Evolutionary conservation across 2,888 invertebrate genomes (phyloP), one percentile per base, ranked within the genome.

Genomic region (Calliphora vomitoria): DNA sequence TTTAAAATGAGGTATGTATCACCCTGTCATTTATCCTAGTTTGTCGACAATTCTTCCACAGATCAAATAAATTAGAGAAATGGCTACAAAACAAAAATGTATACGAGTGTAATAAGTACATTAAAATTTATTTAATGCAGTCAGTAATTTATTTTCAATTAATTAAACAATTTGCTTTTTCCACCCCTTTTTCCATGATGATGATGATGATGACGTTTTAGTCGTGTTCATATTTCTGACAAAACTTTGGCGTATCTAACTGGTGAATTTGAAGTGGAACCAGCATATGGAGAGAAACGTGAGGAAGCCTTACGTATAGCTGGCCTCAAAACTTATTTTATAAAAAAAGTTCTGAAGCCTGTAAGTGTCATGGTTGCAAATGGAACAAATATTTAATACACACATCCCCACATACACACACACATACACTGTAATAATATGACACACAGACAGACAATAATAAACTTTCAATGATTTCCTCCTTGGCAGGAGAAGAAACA

Each of bases 181-280:
- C 2, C 8, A 20, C 38, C 4, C 25, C 2, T 55, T 60, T 80
- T 64, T 47, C 11, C 4, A 11, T 72, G n/a, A n/a, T 62, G 31
- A 47, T 10, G 31, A 47, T 10, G 5, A 55, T 25, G 55, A 5
- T 20, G 20, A 18, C 20, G 20, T 72, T 94, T 75, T 94, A 98
- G 98, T 89, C 96, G 98, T 89, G 98, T 99, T 31, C 98, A 99
- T 94, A 97, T 99, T 90, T 98, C 98, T 50, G 98, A 98, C 93
- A 97, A 97, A 91, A 99, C 99, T 1, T 94, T 97, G 91, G 96
- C 96, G 90, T 98, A 96, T 93, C 95, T 99, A 89, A 96, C 96
- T 92, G 97, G 97, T 53, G 98, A 98, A 93, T 99, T 99, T 93
- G 98, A 98, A 94, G 97, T 98, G 89, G 98, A 98, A 92, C 96